phyloP scores from a whole-genome alignment of 2,113 vertebrate genomes.

The Oryctolagus cuniculus region DNA sequence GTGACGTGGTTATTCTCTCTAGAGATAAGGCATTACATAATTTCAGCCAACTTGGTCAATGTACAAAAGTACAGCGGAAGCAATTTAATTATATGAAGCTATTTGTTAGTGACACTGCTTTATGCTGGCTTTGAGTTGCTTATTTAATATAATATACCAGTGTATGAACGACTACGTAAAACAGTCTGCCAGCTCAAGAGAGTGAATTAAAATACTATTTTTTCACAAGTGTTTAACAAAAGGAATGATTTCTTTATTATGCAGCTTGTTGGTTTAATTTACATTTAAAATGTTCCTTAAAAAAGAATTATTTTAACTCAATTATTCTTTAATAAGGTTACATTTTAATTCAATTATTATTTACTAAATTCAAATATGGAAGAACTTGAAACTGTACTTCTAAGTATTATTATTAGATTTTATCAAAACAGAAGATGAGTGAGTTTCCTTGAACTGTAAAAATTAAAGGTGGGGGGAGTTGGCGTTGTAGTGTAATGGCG shows the following conservation, averaged over 20 bases:
- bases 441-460: neutral
- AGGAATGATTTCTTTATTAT: neutral
- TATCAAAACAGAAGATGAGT: constrained; percentile 15
- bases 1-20: neutral
- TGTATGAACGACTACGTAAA: neutral
- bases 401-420: constrained; percentile 39
- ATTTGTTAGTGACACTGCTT: neutral
- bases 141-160: neutral
- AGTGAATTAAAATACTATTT: neutral
- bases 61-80: constrained; percentile 30
- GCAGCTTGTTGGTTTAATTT: neutral
- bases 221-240: constrained; percentile 9
- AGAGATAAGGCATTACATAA: constrained; percentile 6
- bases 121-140: neutral
- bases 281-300: neutral
- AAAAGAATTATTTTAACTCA: neutral
- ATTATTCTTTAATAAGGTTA: neutral
- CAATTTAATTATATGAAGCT: neutral
- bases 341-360: neutral
- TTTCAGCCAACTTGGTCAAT: neutral
- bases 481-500: too few species aligned
- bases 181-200: neutral
- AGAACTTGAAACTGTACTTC: neutral
- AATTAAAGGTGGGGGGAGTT: too few species aligned
- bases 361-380: constrained; percentile 39